These are phyloP conservation scores for Brachionus rotundiformis DNA, from an alignment of 1,140 invertebrate species.

Conservation along the genomic window DNA sequence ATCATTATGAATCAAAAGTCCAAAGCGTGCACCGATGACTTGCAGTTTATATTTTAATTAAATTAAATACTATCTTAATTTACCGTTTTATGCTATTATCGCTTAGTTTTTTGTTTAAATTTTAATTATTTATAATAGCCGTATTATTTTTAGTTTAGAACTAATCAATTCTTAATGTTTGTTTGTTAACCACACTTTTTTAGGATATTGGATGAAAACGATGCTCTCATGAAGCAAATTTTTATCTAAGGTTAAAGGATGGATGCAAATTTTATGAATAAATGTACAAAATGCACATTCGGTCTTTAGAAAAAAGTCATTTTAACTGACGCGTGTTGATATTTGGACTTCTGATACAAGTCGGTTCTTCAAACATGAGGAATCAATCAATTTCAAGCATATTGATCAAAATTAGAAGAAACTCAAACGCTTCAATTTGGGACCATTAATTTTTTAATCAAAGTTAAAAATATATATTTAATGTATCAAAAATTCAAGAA, in stretches of 20 bases:
- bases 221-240: too few species aligned
- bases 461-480: background rate
- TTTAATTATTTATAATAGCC: background rate
- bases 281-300: background rate
- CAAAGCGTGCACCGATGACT: background rate
- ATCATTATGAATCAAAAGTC: background rate
- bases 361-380: background rate
- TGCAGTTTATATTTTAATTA: background rate
- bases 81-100: background rate
- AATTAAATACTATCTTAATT: background rate
- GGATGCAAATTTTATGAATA: background rate
- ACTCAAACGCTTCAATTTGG: background rate
- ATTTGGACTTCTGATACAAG: background rate
- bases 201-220: too few species aligned
- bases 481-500: background rate
- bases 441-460: conserved; percentile 20
- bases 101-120: background rate
- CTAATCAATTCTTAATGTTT: too few species aligned
- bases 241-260: background rate
- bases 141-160: background rate
- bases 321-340: conserved; percentile 10
- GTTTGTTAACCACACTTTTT: too few species aligned
- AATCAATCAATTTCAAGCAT: conserved; percentile 29
- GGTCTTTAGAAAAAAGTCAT: background rate
- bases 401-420: background rate